A percentile compares a stretch with the other conserved stretches of the same genome.
These are phyloP conservation scores for Peromyscus attwateri DNA, from an alignment of 2,797 vertebrate species.

Conservation along the genomic window DNA sequence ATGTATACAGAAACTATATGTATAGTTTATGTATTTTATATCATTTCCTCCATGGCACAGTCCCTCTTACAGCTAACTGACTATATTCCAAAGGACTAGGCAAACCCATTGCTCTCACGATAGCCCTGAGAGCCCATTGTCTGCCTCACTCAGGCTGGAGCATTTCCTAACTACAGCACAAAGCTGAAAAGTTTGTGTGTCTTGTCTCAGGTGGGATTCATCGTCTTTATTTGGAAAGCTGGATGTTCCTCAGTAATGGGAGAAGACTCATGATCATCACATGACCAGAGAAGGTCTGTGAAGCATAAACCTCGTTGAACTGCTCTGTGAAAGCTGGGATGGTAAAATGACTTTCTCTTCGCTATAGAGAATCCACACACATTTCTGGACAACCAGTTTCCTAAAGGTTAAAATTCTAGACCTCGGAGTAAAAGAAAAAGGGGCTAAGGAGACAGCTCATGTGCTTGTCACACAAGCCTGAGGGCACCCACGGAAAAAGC, in stretches of 20 bases:
- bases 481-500: not conserved
- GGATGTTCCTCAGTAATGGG: not conserved
- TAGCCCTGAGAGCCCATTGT: not conserved
- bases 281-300: constrained; percentile 69
- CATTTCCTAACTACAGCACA: not conserved
- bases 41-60: constrained; percentile 5
- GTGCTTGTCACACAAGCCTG: not conserved
- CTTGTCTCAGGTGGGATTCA: constrained; percentile 37
- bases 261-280: constrained; percentile 33
- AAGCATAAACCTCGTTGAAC: constrained; percentile 67
- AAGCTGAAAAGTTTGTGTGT: not conserved
- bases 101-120: not conserved
- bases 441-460: not conserved
- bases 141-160: not conserved
- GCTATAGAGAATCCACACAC: constrained; percentile 68
- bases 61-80: not conserved
- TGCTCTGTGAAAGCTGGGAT: constrained; percentile 42
- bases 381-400: constrained; percentile 58
- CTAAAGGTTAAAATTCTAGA: constrained; percentile 69
- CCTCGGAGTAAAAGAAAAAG: constrained; percentile 17
- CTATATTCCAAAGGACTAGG: constrained; percentile 15
- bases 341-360: constrained; percentile 62
- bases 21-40: not conserved
- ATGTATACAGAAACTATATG: constrained; percentile 11
- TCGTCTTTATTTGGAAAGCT: constrained; percentile 31